Evolutionary conservation across 2,888 invertebrate species (phyloP).

Genomic region (Podabrus alpinus): DNA sequence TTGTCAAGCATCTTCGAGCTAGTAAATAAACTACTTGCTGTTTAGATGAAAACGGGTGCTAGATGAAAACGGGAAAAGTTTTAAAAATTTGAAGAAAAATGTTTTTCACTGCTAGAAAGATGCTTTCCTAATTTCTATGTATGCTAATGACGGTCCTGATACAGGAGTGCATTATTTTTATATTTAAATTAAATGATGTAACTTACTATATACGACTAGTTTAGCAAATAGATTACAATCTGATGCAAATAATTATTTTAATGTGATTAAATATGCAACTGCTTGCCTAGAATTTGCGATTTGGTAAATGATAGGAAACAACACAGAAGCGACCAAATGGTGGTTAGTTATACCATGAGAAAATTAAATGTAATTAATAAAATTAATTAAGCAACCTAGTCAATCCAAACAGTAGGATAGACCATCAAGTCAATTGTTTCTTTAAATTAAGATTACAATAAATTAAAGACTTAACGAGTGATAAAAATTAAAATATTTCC

Average conservation of each 20-base stretch:
- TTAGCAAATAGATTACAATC: neutral
- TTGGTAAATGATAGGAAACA: neutral
- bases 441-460: neutral
- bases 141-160: neutral
- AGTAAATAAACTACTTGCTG: no score
- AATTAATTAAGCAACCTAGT: neutral
- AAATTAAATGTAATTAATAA: neutral
- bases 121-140: neutral
- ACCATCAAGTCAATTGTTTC: neutral
- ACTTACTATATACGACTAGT: neutral
- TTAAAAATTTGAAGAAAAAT: neutral
- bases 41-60: no score
- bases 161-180: neutral
- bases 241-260: neutral
- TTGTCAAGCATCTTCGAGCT: no score
- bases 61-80: no score
- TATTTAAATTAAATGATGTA: neutral
- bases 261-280: neutral
- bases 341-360: neutral
- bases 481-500: no score
- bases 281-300: neutral
- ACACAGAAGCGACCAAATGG: neutral
- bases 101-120: neutral
- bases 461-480: no score
- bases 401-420: neutral